Conservation (phyloP, 2,113 vertebrate species). For the Turdus rufiventris region DNA sequence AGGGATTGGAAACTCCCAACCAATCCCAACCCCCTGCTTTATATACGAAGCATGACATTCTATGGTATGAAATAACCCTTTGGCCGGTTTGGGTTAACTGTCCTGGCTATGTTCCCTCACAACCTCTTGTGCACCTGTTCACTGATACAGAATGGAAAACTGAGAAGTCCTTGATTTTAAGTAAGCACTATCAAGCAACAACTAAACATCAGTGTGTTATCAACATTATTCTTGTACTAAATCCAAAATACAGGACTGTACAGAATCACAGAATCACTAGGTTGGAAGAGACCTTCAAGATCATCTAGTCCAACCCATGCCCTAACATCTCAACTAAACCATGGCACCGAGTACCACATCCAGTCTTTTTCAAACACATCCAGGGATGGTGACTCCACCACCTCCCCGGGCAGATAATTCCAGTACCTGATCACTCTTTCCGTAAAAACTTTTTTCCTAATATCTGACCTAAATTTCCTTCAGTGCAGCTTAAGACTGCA, state of each 20-base stretch:
- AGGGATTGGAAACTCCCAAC: background rate
- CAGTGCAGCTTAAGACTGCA: too few relatives aligned
- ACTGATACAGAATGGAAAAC: background rate
- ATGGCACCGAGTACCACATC: too few relatives aligned
- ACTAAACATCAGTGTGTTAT: background rate
- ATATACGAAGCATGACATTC: background rate
- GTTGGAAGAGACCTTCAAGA: too few relatives aligned
- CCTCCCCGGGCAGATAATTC: too few relatives aligned
- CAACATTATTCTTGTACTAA: background rate
- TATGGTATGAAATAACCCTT: background rate
- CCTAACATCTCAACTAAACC: too few relatives aligned
- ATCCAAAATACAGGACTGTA: background rate
- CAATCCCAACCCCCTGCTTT: background rate
- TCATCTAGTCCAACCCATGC: too few relatives aligned
- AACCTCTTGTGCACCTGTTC: background rate
- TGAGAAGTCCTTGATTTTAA: background rate
- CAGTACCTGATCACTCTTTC: too few relatives aligned
- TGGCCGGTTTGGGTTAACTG: background rate
- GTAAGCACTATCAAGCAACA: background rate
- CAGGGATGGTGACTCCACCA: too few relatives aligned
- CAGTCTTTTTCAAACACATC: too few relatives aligned
- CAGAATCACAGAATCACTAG: too few relatives aligned
- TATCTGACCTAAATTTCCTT: too few relatives aligned
- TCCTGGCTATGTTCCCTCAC: background rate
- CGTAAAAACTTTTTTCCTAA: too few relatives aligned